Evolutionary conservation across 2,888 invertebrate genomes (phyloP).

Genomic region (Entomobrya proxima): DNA sequence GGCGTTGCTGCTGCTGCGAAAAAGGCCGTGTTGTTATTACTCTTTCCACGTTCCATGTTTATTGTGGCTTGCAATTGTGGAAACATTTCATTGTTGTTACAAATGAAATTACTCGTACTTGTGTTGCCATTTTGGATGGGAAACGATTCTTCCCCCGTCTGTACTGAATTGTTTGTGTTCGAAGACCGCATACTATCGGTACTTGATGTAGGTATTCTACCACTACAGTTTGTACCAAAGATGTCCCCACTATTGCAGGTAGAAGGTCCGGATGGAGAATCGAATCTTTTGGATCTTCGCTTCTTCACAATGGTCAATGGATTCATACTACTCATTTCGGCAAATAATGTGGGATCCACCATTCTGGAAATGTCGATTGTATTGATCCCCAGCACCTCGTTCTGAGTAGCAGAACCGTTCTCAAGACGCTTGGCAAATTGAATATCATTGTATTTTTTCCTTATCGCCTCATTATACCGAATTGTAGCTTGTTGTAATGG

Average conservation of each 20-base stretch:
- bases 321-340: constrained; percentile 42
- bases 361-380: constrained; percentile 48
- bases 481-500: constrained; percentile 54
- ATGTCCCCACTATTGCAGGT: background rate
- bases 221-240: background rate
- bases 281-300: constrained; percentile 33
- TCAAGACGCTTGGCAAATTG: constrained; percentile 52
- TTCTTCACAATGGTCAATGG: background rate
- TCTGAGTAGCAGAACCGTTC: constrained; percentile 36
- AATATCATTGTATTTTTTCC: constrained; percentile 61
- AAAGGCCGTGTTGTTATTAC: background rate
- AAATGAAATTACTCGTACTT: constrained; percentile 15
- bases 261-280: background rate
- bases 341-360: constrained; percentile 24
- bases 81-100: constrained; percentile 60
- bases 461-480: constrained; percentile 55
- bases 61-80: constrained; percentile 21
- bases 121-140: background rate
- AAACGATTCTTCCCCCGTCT: background rate
- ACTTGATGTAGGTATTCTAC: background rate
- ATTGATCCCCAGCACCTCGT: constrained; percentile 43
- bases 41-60: background rate
- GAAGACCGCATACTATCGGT: background rate
- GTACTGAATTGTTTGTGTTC: background rate
- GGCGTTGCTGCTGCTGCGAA: too few relatives aligned